Evolutionary conservation across 2,888 invertebrate genomes (phyloP).

Genomic region (Liodrosophila aerea): DNA sequence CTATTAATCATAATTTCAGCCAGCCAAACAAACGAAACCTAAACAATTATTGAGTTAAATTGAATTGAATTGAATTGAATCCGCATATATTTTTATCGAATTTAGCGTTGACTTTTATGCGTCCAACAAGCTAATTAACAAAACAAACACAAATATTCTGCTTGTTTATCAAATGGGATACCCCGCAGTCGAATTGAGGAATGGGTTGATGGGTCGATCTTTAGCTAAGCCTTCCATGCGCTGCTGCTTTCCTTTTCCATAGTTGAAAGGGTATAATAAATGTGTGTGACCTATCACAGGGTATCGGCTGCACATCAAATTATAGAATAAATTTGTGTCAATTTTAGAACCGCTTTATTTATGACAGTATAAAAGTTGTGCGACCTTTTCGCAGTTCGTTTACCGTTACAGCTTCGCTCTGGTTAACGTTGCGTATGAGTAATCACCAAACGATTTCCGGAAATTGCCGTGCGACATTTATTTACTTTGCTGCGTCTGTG

Average conservation of each 20-base stretch:
- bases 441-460: conserved; percentile 48
- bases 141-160: conserved; percentile 3
- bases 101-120: conserved; percentile 47
- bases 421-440: conserved; percentile 54
- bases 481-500: conserved; percentile 22
- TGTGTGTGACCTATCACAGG: too few species aligned
- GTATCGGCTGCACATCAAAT: background rate
- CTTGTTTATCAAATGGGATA: background rate
- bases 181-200: too few species aligned
- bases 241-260: too few species aligned
- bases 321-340: conserved; percentile 15
- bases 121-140: conserved; percentile 55
- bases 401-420: conserved; percentile 17
- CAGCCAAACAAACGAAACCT: background rate
- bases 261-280: too few species aligned
- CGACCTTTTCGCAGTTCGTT: conserved; percentile 47
- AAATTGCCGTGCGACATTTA: conserved; percentile 46
- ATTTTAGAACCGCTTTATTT: conserved; percentile 56
- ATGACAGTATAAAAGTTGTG: conserved; percentile 58
- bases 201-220: too few species aligned
- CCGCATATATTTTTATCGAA: conserved; percentile 26
- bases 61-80: conserved; percentile 25
- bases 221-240: too few species aligned
- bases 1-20: conserved; percentile 34
- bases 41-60: conserved; percentile 30